These are phyloP conservation scores for Limanda limanda DNA, from an alignment of 2,113 vertebrate species.

Conservation along the genomic window DNA sequence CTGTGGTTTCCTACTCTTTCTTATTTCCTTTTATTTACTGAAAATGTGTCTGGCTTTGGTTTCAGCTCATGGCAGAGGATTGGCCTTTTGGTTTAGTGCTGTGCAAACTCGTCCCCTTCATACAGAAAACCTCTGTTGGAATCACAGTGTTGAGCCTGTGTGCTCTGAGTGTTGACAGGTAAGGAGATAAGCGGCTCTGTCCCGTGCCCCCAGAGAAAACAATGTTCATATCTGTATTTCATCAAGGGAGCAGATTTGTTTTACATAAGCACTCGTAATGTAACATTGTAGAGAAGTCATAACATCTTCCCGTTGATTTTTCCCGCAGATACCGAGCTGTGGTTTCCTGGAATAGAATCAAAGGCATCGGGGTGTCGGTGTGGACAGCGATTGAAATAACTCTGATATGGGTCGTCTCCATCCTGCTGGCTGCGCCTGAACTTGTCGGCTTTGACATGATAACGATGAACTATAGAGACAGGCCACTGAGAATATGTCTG, in stretches of 20 bases:
- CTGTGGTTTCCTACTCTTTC: background rate
- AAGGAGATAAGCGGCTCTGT: conserved; percentile 62
- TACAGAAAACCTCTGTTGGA: conserved; percentile 94
- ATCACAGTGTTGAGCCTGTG: conserved; percentile 94
- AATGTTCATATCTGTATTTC: conserved; percentile 52
- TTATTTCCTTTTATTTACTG: background rate
- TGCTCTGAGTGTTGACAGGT: conserved; percentile 95
- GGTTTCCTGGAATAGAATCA: conserved; percentile 91
- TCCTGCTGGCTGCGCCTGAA: conserved; percentile 91
- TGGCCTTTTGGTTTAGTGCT: conserved; percentile 92
- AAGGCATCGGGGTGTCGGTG: conserved; percentile 87
- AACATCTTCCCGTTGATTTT: conserved; percentile 55
- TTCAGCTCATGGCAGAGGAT: conserved; percentile 90
- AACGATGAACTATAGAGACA: conserved; percentile 87
- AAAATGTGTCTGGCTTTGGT: conserved; percentile 51
- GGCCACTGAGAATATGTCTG: conserved; percentile 85
- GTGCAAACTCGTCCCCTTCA: conserved; percentile 95
- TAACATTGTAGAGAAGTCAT: conserved; percentile 57
- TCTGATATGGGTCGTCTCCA: conserved; percentile 91
- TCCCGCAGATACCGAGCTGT: conserved; percentile 89
- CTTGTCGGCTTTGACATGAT: conserved; percentile 91
- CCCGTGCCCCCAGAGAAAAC: conserved; percentile 34
- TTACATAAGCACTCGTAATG: conserved; percentile 59
- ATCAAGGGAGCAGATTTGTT: conserved; percentile 59
- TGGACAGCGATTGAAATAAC: conserved; percentile 91